A percentile compares a stretch with the other conserved stretches of the same genome.
Evolutionary conservation across 2,888 invertebrate species (phyloP).

Genomic region (Auanema sp.): DNA sequence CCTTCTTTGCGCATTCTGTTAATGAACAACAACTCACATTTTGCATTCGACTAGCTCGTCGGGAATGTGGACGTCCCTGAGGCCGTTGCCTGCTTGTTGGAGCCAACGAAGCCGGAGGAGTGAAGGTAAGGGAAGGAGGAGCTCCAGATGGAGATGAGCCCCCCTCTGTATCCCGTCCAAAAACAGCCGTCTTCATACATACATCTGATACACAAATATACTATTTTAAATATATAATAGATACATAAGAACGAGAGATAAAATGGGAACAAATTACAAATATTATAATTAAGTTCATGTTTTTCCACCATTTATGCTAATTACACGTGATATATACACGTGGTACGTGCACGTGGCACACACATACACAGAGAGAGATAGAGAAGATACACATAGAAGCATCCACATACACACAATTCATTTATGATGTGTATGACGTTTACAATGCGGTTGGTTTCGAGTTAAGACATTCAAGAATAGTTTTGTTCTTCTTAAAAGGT

Average conservation of each 20-base stretch:
- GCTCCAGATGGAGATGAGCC: slow-evolving; percentile 44
- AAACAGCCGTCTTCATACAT: slow-evolving; percentile 58
- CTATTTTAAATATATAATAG: background rate
- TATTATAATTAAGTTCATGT: too few species aligned
- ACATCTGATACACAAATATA: slow-evolving; percentile 14
- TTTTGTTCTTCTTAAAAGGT: too few species aligned
- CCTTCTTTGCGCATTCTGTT: background rate
- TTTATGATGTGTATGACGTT: too few species aligned
- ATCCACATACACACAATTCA: too few species aligned
- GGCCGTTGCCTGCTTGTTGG: slow-evolving; percentile 30
- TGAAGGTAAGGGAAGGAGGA: slow-evolving; percentile 58
- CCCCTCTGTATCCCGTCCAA: slow-evolving; percentile 45
- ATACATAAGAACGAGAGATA: background rate
- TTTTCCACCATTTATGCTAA: too few species aligned
- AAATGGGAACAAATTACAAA: background rate
- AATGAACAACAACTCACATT: slow-evolving; percentile 34
- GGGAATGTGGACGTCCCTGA: slow-evolving; percentile 12
- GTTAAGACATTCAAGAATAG: too few species aligned
- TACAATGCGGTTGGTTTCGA: too few species aligned
- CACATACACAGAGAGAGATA: too few species aligned
- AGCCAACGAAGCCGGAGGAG: slow-evolving; percentile 50
- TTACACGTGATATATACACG: too few species aligned
- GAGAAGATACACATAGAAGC: too few species aligned
- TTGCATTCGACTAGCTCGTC: slow-evolving; percentile 54
- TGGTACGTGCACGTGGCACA: too few species aligned